These are phyloP conservation scores for Xiphias gladius DNA, from an alignment of 2,113 vertebrate species.

Conservation along the genomic window DNA sequence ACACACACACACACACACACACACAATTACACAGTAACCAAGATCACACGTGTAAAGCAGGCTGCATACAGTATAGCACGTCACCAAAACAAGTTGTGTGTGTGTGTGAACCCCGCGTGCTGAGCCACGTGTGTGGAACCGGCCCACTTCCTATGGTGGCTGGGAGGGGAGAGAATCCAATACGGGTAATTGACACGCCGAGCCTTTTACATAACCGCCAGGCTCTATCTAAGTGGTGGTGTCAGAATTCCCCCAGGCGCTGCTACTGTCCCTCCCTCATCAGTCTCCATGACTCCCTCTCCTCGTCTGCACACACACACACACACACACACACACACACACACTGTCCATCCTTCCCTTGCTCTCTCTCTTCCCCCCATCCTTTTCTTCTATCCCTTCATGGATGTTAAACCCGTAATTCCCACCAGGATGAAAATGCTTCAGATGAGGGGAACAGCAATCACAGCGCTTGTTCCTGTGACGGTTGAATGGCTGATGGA, in stretches of 20 bases:
- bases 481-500: slow-evolving; percentile 23
- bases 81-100: slow-evolving; percentile 65
- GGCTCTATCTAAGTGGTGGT: slow-evolving; percentile 65
- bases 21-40: slow-evolving; percentile 46
- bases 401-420: slow-evolving; percentile 53
- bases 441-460: slow-evolving; percentile 26
- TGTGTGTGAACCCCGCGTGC: slow-evolving; percentile 51
- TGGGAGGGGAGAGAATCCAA: slow-evolving; percentile 72
- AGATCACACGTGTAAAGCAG: slow-evolving; percentile 54
- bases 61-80: slow-evolving; percentile 36
- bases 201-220: slow-evolving; percentile 80
- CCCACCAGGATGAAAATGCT: slow-evolving; percentile 48
- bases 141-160: slow-evolving; percentile 44
- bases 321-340: slow-evolving; percentile 18
- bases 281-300: slow-evolving; percentile 39
- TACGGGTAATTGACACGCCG: slow-evolving; percentile 75
- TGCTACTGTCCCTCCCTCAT: slow-evolving; percentile 26
- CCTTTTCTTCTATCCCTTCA: slow-evolving; percentile 30
- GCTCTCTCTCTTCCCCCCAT: not conserved
- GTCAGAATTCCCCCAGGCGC: slow-evolving; percentile 49
- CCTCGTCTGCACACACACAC: slow-evolving; percentile 21
- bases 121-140: slow-evolving; percentile 66
- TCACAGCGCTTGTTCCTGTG: slow-evolving; percentile 36
- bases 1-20: slow-evolving; percentile 28
- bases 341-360: not conserved